Base-by-base conservation (phyloP, 2,797 vertebrate species). In the Serranus cabrilla region DNA sequence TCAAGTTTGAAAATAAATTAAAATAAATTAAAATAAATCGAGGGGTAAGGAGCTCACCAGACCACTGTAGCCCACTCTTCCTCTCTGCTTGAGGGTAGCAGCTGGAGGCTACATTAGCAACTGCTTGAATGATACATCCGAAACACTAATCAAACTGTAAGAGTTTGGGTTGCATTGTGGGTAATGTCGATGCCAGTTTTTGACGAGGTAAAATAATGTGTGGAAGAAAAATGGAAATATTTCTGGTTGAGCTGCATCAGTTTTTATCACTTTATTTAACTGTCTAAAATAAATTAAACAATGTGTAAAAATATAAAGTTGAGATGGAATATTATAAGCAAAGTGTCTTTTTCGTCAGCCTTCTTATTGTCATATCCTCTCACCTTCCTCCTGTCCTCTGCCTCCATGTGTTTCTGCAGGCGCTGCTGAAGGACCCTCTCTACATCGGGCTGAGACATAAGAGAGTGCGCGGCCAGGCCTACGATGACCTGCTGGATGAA, bases 361-460 rank as follows among this genome's bases (percentile, higher is more conserved):
- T 21, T 54, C 37, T 5, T 40, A 0, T 27, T 46, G 18, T 57
- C 43, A 23, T 17, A 18, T 55, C 1, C 13, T 55, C 16, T 37
- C 37, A 34, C 64, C 34, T 59, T 9, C 34, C 5, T 55, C 1
- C 13, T 50, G 13, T 46, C 37, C 40, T 67, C 34, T 59, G 8
- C 12, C 25, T 79, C 49, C 31, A 3, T 83, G 55, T 86, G 42
- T 76, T 80, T 71, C 17, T 89, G 75, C 87, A 99, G 98, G 82
- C 90, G 20, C 89, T 99, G 74, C 91, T 99, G 85, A 96, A 96
- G 78, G 98, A 99, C 91, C 97, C 98, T 40, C 88, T 99, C 77
- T 99, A 99, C 90, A 99, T 99, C 59, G 98, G 98, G 11, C 91
- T 99, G 78, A 96, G 96, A 73, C 98, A 98, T 66, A 97, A 96